Conservation (phyloP, 2,113 vertebrate genomes). For the Hemicordylus capensis region DNA sequence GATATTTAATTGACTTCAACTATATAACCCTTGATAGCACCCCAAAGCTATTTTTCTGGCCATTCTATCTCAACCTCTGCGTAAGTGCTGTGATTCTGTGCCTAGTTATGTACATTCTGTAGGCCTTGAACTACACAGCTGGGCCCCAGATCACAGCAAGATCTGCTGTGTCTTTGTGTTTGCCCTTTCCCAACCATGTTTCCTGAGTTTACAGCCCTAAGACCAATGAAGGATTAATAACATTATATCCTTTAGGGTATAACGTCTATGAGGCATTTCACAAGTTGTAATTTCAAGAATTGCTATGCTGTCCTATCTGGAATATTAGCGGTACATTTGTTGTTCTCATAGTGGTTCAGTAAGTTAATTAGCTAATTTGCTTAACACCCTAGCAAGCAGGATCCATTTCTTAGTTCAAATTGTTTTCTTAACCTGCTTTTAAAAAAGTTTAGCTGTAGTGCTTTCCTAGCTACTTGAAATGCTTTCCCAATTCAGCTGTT, state of each 20-base stretch:
- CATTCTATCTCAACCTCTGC: neutral
- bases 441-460: neutral
- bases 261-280: neutral
- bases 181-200: neutral
- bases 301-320: neutral
- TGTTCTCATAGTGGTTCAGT: neutral
- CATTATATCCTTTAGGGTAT: neutral
- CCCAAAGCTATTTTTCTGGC: neutral
- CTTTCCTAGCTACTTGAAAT: neutral
- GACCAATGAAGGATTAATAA: slow-evolving; percentile 17
- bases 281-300: slow-evolving; percentile 21
- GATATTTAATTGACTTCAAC: neutral
- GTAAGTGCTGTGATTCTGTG: neutral
- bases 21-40: neutral
- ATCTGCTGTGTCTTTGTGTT: neutral
- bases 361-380: slow-evolving; percentile 35
- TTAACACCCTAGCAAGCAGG: slow-evolving; percentile 27
- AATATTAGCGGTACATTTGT: slow-evolving; percentile 26
- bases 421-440: slow-evolving; percentile 30
- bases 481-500: neutral
- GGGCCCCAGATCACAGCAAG: neutral
- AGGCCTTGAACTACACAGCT: neutral
- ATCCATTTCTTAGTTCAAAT: slow-evolving; percentile 17
- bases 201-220: neutral
- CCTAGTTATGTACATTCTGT: neutral